A percentile compares a stretch with the other conserved stretches of the same genome.
Evolutionary conservation across 2,113 vertebrate species (phyloP).

Genomic region (Phocoena phocoena): DNA sequence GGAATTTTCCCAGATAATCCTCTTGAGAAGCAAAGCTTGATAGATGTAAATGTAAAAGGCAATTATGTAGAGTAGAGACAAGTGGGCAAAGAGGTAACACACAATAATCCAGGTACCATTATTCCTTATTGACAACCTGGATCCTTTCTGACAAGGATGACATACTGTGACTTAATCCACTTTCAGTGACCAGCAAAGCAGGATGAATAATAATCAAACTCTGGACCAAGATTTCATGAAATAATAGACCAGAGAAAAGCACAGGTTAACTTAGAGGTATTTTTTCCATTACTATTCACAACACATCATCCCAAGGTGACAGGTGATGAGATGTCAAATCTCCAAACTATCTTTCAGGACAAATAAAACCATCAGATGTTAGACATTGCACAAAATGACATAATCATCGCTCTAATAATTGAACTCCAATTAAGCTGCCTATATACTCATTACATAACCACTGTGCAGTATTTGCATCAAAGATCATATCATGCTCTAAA

Average conservation of each 20-base stretch:
- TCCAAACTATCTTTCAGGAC: not conserved
- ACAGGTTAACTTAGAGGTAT: not conserved
- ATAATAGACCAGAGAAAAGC: not conserved
- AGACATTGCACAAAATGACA: not conserved
- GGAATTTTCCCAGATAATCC: not conserved
- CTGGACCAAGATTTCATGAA: not conserved
- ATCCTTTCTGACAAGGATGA: conserved; percentile 18
- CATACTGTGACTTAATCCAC: conserved; percentile 23
- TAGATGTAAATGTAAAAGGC: not conserved
- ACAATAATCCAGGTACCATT: not conserved
- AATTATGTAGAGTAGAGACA: not conserved
- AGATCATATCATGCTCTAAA: not conserved
- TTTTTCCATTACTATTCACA: conserved; percentile 5
- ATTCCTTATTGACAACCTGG: not conserved
- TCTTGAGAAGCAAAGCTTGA: conserved; percentile 15
- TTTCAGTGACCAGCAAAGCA: not conserved
- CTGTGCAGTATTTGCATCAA: not conserved
- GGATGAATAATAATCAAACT: conserved; percentile 7
- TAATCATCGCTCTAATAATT: conserved; percentile 22
- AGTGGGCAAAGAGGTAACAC: not conserved
- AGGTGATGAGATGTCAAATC: conserved; percentile 21
- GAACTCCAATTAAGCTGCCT: not conserved
- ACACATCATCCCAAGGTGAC: not conserved
- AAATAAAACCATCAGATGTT: conserved; percentile 29
- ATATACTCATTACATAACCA: not conserved